Evolutionary conservation across 2,113 vertebrate genomes (phyloP).

Genomic region (Athene noctua): DNA sequence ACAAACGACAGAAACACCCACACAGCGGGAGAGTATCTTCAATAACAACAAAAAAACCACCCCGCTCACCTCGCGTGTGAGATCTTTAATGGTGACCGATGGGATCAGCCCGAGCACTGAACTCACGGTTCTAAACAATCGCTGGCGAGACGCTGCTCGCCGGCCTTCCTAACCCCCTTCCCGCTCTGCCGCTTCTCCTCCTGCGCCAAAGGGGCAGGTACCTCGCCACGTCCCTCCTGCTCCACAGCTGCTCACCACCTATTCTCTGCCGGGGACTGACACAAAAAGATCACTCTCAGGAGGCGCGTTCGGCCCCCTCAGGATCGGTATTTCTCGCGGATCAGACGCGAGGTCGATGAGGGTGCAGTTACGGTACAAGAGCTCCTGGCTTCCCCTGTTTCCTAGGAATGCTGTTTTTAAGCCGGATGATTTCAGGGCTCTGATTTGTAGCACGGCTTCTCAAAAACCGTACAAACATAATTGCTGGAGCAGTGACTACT

Average conservation of each 20-base stretch:
- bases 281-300: not conserved
- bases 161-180: too few species aligned
- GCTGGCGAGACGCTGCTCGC: rapidly evolving
- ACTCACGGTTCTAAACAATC: not conserved
- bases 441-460: not conserved
- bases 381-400: not conserved
- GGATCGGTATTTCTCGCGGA: rapidly evolving
- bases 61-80: not conserved
- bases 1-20: not conserved
- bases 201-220: not conserved
- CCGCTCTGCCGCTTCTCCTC: not conserved
- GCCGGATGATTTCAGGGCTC: not conserved
- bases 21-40: rapidly evolving
- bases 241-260: not conserved
- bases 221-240: not conserved
- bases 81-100: rapidly evolving
- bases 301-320: not conserved
- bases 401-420: not conserved
- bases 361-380: not conserved
- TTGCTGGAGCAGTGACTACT: not conserved
- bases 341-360: not conserved
- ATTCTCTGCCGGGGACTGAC: not conserved
- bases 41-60: rapidly evolving
- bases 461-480: not conserved
- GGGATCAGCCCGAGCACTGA: not conserved